Conservation (phyloP, 2,888 invertebrate genomes). For the Microplitis deprimator region DNA sequence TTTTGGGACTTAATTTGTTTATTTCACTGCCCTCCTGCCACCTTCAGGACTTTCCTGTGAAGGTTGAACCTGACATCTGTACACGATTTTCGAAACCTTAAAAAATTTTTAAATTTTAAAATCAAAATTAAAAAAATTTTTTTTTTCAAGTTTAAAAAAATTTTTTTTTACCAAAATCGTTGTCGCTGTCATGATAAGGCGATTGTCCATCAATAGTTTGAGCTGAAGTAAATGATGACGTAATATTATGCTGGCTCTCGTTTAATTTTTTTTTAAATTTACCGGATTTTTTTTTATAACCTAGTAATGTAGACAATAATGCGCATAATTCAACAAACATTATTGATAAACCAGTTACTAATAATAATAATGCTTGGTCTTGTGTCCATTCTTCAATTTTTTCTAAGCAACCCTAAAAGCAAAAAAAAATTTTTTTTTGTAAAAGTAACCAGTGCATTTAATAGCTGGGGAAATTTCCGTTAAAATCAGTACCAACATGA, state of each 20-base stretch:
- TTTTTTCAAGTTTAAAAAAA: background rate
- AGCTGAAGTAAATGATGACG: constrained; percentile 66
- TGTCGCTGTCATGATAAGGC: constrained; percentile 64
- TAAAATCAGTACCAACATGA: too few species aligned
- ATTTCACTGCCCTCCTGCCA: constrained; percentile 68
- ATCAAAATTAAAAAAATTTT: too few species aligned
- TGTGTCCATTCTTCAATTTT: constrained; percentile 84
- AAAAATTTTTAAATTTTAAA: constrained; percentile 3
- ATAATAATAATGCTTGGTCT: constrained; percentile 80
- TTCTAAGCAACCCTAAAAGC: constrained; percentile 78
- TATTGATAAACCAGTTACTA: constrained; percentile 78
- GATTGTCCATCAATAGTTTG: constrained; percentile 59
- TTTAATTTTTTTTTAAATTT: constrained; percentile 71
- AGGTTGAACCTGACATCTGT: constrained; percentile 64
- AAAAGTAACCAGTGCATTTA: background rate
- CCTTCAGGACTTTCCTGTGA: constrained; percentile 68
- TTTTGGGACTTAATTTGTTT: constrained; percentile 44
- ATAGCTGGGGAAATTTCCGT: background rate
- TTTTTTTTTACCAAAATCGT: constrained; percentile 60
- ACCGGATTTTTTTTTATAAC: constrained; percentile 76
- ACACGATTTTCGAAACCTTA: constrained; percentile 64
- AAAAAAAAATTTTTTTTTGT: constrained; percentile 25
- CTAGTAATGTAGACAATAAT: constrained; percentile 80
- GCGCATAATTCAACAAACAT: constrained; percentile 83
- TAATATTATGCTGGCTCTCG: background rate